These are phyloP conservation scores for Protonibea diacanthus DNA, from an alignment of 2,797 vertebrate genomes.

Conservation along the genomic window DNA sequence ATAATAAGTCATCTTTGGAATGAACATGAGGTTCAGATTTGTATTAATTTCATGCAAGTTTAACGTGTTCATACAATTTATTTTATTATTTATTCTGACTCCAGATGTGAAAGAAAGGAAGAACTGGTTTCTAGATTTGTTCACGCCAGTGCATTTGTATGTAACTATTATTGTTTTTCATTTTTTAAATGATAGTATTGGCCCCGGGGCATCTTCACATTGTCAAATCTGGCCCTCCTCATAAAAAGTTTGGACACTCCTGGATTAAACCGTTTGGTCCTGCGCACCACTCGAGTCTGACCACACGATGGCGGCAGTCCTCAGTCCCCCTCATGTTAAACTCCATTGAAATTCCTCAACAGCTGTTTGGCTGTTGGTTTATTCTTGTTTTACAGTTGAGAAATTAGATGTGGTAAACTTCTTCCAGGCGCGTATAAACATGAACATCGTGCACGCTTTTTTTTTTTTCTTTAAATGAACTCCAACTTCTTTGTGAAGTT, in stretches of 20 bases:
- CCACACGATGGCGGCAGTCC: conserved; percentile 47
- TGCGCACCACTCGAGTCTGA: background rate
- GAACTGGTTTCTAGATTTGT: too few relatives aligned
- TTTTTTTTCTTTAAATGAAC: background rate
- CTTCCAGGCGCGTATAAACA: background rate
- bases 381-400: background rate
- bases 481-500: background rate
- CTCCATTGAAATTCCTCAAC: background rate
- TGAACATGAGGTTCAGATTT: too few relatives aligned
- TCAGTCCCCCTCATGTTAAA: background rate
- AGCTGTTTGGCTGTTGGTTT: background rate
- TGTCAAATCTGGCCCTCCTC: background rate
- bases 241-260: too few relatives aligned
- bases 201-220: too few relatives aligned
- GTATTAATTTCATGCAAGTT: too few relatives aligned
- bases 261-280: background rate
- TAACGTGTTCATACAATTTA: too few relatives aligned
- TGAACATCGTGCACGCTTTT: background rate
- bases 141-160: too few relatives aligned
- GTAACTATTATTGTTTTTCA: too few relatives aligned
- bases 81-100: too few relatives aligned
- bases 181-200: background rate
- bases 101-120: too few relatives aligned
- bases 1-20: too few relatives aligned
- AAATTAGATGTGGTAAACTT: background rate